Base-by-base conservation (phyloP, 2,113 vertebrate genomes). In the Gadus macrocephalus region DNA sequence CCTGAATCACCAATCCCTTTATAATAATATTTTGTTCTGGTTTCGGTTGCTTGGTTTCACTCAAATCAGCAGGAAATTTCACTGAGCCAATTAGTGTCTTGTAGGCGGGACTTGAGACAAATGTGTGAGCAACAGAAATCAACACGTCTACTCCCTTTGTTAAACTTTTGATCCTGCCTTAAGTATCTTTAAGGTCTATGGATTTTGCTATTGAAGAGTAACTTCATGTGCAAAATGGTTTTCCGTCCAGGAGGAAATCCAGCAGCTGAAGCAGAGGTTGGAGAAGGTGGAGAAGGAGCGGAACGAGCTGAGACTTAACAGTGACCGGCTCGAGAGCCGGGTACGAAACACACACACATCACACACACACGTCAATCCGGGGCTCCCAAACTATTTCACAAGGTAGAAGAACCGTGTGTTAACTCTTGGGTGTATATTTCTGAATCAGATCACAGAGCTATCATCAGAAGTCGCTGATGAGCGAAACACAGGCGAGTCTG, bases 211-310 rank as follows among this genome's bases (percentile, higher is more conserved):
- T 35, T 5, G 31, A 35, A 35, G 31, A 35, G 31, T 7, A 35
- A 35, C 31, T 35, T 35, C 31, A 35, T 35, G 31, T 35, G 31
- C 31, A 35, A 35, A 35, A 35, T 35, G 4, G 31, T 35, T 35
- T 3, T 5, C 31, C 31, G 31, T 35, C 31, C 83, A 98, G 97
- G 97, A 98, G 79, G 97, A 98, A 87, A 97, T 98, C 85, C 95
- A 95, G 82, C 95, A 96, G 82, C 90, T 98, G 67, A 95, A 93
- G 68, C 89, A 89, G 84, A 96, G 93, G 62, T 82, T 98, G 1
- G 97, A 98, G 88, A 98, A 95, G 83, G 93, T 93, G 79, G 97
- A 98, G 87, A 98, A 95, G 78, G 97, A 98, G 80, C 89, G 97
- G 53, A 97, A 96, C 4, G 96, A 98, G 82, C 89, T 97, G 68